Base-by-base conservation (phyloP, 2,797 vertebrate species). In the Dryobates pubescens region DNA sequence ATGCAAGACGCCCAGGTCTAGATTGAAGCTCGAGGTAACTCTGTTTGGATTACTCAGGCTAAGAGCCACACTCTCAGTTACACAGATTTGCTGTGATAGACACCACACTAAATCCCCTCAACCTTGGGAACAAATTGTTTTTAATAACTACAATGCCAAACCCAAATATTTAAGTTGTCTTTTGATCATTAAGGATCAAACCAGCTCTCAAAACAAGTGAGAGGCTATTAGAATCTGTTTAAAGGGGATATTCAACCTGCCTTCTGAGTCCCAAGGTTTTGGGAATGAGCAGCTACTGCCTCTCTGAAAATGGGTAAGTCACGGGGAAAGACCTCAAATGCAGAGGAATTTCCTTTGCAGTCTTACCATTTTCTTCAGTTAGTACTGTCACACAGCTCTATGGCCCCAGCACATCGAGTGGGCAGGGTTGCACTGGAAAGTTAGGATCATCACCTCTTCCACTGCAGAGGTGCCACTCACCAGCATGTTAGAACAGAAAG, bases 21-120 rank as follows among this genome's bases (percentile, higher is more conserved):
- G 43, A 92, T 3, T 62, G 69, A 90, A 93, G 63, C 69, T 72
- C 49, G 7, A 78, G 53, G 34, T 82, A 85, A 77, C 53, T 82
- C 10, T 38, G 62, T 67, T 90, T 61, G 65, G 32, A 59, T 61
- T 72, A 71, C 62, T 72, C 80, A 78, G 27, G 65, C 77, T 67
- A 88, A 86, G 77, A 77, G 82, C 79, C n/a, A 32, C 23, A 58
- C 56, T 77, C 74, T 86, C 78, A 93, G 72, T 43, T 76, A 61
- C 16, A 43, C 8, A 34, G 54, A 82, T 86, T 68, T 76, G 27
- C 29, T 67, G 47, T 23, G 67, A 69, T 88, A 86, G 20, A 63
- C 34, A 54, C 41, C 30, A 72, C n/a, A 51, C 5, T 30, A 92
- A 76, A 58, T n/a, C 24, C 57, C 81, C 36, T 78, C 23, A 59